A percentile compares a stretch with the other conserved stretches of the same genome.
Conservation (phyloP, 2,797 vertebrate genomes). For the Rhinogobio ventralis region DNA sequence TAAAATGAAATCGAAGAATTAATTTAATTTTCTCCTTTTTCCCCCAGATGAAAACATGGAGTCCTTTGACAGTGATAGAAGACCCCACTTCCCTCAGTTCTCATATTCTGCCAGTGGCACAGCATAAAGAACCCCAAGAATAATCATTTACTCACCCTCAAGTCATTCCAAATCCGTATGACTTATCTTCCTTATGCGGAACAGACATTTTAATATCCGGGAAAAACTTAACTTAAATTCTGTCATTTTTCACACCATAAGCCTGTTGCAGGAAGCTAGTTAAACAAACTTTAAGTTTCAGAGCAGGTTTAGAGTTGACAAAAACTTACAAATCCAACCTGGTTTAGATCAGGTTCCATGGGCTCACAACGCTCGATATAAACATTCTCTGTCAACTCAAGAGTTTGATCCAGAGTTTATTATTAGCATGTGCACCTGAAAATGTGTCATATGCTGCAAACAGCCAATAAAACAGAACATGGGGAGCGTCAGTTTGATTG, state of each 20-base stretch:
- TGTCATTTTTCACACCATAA: neutral
- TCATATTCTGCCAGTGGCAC: constrained; percentile 98
- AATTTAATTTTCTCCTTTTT: neutral
- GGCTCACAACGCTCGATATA: neutral
- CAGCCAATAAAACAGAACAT: neutral
- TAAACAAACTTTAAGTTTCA: neutral
- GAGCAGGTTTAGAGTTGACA: neutral
- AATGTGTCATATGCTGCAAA: too few species aligned
- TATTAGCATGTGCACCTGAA: neutral
- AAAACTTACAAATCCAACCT: neutral
- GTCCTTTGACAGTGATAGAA: constrained; percentile 92
- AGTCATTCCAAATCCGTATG: neutral
- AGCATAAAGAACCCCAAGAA: constrained; percentile 13
- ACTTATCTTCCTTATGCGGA: neutral
- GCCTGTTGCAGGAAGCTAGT: neutral
- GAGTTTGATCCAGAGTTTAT: neutral
- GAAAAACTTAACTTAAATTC: neutral
- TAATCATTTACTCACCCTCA: neutral
- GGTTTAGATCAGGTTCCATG: neutral
- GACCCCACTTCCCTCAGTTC: constrained; percentile 98
- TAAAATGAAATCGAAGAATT: neutral
- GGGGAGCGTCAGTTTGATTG: neutral
- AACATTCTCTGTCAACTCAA: neutral
- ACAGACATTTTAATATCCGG: neutral
- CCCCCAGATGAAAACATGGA: constrained; percentile 93